These are phyloP conservation scores for Heliconius congener DNA, from an alignment of 1,140 invertebrate species.

Conservation along the genomic window DNA sequence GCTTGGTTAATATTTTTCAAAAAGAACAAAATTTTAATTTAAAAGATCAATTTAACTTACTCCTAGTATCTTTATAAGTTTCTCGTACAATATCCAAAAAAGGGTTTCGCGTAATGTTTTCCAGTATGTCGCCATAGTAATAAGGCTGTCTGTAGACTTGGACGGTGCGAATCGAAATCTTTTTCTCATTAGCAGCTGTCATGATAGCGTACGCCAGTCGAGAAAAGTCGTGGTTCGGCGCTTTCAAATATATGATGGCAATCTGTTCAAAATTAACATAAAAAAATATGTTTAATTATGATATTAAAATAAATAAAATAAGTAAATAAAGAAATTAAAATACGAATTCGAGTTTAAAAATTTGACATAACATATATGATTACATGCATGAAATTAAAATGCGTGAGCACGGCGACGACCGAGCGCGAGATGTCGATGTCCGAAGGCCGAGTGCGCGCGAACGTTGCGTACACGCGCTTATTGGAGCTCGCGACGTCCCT, in stretches of 20 bases:
- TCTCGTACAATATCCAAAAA: slow-evolving; percentile 89
- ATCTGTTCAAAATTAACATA: slow-evolving; percentile 78
- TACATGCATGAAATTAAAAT: slow-evolving; percentile 92
- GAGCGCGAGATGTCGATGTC: slow-evolving; percentile 96
- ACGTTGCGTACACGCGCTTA: slow-evolving; percentile 94
- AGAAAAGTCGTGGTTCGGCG: slow-evolving; percentile 85
- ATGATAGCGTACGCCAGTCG: slow-evolving; percentile 88
- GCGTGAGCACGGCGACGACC: slow-evolving; percentile 88
- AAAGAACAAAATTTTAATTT: background rate
- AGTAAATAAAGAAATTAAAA: background rate
- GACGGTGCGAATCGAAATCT: slow-evolving; percentile 85
- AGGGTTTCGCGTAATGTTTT: slow-evolving; percentile 89
- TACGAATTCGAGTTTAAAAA: background rate
- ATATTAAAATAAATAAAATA: background rate
- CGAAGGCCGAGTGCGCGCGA: slow-evolving; percentile 94
- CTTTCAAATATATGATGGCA: slow-evolving; percentile 88
- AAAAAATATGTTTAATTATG: background rate
- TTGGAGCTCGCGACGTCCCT: slow-evolving; percentile 92
- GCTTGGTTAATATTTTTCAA: background rate
- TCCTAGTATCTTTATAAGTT: slow-evolving; percentile 89
- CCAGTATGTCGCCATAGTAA: slow-evolving; percentile 89
- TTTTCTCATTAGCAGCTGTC: slow-evolving; percentile 84
- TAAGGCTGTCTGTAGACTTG: slow-evolving; percentile 79
- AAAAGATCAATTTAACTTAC: slow-evolving; percentile 75
- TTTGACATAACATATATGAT: slow-evolving; percentile 55